Evolutionary conservation across 2,113 vertebrate genomes (phyloP).

Genomic region (Leptobrachium ailaonicum): DNA sequence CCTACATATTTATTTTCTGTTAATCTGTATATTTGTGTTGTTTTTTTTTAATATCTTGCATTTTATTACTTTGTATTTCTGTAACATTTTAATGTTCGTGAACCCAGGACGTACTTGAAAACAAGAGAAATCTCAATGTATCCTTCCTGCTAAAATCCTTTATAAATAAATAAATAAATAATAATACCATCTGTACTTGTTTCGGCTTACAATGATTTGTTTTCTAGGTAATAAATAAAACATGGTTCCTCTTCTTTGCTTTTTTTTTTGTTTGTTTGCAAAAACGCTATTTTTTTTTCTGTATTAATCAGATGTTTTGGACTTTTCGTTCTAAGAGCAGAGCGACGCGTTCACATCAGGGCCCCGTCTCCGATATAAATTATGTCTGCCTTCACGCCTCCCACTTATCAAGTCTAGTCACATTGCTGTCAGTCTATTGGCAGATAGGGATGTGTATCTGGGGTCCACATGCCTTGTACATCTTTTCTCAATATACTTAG

Average conservation of each 20-base stretch:
- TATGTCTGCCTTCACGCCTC: background rate
- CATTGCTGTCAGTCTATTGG: background rate
- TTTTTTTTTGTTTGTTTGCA: background rate
- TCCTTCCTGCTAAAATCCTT: no score
- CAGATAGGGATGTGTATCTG: background rate
- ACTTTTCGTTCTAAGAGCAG: background rate
- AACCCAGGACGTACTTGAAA: no score
- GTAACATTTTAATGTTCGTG: no score
- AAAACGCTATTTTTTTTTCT: background rate
- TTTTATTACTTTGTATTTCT: no score
- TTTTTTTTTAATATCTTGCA: no score
- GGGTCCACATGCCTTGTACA: slow-evolving; percentile 10
- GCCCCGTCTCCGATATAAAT: background rate
- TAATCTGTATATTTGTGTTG: no score
- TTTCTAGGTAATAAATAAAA: no score
- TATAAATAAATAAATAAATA: no score
- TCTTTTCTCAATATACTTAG: slow-evolving; percentile 5
- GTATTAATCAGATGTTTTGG: background rate
- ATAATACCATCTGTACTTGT: no score
- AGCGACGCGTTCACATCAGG: background rate
- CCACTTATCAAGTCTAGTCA: slow-evolving; percentile 2
- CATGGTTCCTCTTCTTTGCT: background rate
- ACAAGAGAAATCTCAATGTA: no score
- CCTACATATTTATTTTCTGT: no score
- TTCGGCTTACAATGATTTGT: no score